Conservation (phyloP, 35 echinoderm and acorn worm species). For the Strongylocentrotus purpuratus region DNA sequence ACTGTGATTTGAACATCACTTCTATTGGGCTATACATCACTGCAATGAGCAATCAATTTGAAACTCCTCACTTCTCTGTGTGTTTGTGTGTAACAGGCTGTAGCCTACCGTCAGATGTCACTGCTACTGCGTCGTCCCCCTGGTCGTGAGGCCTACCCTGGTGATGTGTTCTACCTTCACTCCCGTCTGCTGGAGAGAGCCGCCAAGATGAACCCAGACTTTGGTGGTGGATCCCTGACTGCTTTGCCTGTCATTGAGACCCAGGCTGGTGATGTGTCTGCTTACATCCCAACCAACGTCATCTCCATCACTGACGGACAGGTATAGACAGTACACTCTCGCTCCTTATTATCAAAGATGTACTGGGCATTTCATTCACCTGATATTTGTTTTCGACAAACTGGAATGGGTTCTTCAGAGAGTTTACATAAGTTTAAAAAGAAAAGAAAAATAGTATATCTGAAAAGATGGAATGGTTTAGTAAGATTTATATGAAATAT, state of each 20-base stretch:
- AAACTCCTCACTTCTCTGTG: background rate
- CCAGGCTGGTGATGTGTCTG: conserved; percentile 99
- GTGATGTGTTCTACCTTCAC: conserved; percentile 99
- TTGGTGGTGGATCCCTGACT: conserved; percentile 96
- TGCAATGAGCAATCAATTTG: background rate
- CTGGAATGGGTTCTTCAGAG: no score
- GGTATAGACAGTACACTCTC: conserved; percentile 51
- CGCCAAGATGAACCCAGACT: conserved; percentile 97
- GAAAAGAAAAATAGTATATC: background rate
- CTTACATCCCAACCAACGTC: conserved; percentile 99
- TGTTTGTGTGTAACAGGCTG: conserved; percentile 68
- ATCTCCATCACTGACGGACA: conserved; percentile 99
- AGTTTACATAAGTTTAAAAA: no score
- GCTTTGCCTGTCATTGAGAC: conserved; percentile 98
- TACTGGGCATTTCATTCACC: background rate
- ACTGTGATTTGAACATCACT: background rate
- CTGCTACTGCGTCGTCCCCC: conserved; percentile 95
- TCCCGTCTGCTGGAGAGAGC: conserved; percentile 97
- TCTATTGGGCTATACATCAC: no score
- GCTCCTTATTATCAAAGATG: background rate
- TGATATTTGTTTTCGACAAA: no score
- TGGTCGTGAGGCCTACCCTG: conserved; percentile 99
- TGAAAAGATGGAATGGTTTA: background rate
- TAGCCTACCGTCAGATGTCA: conserved; percentile 99
- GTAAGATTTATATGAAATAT: background rate